phyloP scores from a whole-genome alignment of 2,797 vertebrate species.

The Hydrocynus forskahlii region DNA sequence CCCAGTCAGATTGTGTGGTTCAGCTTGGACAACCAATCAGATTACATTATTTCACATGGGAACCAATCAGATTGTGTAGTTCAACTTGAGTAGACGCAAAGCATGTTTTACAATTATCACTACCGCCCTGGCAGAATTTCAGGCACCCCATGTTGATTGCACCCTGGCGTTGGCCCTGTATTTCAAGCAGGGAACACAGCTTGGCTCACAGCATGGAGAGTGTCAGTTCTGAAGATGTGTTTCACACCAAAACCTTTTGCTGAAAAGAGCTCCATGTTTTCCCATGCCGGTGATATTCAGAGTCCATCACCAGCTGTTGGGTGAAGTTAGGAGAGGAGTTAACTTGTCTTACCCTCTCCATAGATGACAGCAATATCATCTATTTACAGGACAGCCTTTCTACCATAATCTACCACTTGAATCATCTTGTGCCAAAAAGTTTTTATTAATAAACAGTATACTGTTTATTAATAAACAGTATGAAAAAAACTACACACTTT shows the following conservation, averaged over 20 bases:
- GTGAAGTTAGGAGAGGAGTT: background rate
- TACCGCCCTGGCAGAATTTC: background rate
- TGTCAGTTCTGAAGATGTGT: background rate
- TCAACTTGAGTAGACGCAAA: too few relatives aligned
- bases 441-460: too few relatives aligned
- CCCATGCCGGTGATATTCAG: background rate
- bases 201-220: background rate
- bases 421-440: background rate
- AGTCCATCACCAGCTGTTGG: slow-evolving; percentile 15
- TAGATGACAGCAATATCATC: background rate
- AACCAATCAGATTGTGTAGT: too few relatives aligned
- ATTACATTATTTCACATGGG: too few relatives aligned
- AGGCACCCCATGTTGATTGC: background rate
- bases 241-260: slow-evolving; percentile 32
- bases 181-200: slow-evolving; percentile 16
- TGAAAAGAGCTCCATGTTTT: slow-evolving; percentile 25
- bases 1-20: too few relatives aligned
- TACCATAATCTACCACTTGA: background rate
- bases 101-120: too few relatives aligned
- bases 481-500: background rate
- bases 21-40: too few relatives aligned
- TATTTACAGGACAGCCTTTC: background rate
- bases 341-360: background rate
- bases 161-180: background rate
- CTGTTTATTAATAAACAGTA: too few relatives aligned